phyloP scores from a whole-genome alignment of 30 jellyfish, hydroid and myxozoan species.

The Pseudorhiza aurosa region DNA sequence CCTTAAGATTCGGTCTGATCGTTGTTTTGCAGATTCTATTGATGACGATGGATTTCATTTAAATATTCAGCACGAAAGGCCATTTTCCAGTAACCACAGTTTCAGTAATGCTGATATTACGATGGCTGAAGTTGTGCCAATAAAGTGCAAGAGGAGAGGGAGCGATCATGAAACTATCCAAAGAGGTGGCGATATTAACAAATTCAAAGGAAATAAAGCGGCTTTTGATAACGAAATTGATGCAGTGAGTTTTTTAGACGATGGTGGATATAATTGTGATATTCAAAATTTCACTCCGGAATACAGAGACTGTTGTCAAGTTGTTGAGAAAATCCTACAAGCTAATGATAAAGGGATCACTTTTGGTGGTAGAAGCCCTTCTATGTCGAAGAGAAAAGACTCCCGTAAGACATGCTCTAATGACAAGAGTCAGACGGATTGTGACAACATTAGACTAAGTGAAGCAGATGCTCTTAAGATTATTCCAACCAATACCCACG shows the following conservation, averaged over 20 bases:
- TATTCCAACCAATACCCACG: background rate
- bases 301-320: too few relatives aligned
- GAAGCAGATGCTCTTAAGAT: background rate
- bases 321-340: too few relatives aligned
- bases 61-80: conserved; percentile 2
- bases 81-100: background rate
- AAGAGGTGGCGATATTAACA: background rate
- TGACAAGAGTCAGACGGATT: background rate
- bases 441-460: background rate
- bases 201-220: too few relatives aligned
- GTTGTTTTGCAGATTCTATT: conserved; percentile 15
- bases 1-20: background rate
- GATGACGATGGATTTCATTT: conserved; percentile 45
- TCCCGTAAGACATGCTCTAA: background rate
- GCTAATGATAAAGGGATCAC: background rate
- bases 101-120: too few relatives aligned
- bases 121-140: too few relatives aligned
- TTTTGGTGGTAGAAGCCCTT: background rate
- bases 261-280: conserved; percentile 71
- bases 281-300: background rate
- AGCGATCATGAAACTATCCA: background rate
- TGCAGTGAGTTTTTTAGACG: conserved; percentile 32
- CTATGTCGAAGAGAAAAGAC: background rate
- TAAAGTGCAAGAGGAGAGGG: too few relatives aligned
- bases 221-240: background rate